Evolutionary conservation across 2,797 vertebrate species (phyloP), one percentile per base, ranked within the genome.

Genomic region (Mormyrops attenuatus): DNA sequence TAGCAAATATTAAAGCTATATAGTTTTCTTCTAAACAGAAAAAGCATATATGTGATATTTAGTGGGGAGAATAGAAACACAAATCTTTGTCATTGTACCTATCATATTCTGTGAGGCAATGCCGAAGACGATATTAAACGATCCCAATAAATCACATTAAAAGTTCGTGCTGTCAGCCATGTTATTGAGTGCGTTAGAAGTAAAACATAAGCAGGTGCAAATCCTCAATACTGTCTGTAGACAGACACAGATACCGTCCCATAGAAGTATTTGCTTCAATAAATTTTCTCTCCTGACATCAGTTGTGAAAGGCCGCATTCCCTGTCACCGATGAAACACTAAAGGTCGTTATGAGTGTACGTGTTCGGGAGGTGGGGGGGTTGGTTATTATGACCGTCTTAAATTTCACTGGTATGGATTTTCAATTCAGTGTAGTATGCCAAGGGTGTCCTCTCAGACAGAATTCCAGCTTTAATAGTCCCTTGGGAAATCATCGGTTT

Each of bases 401-500:
- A 86, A 86, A 86, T 86, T 86, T 86, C 50, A 50, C 85, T 53
- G 44, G 47, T 86, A 86, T 86, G 50, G 50, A 86, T 86, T 86
- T 86, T 86, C 85, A 86, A 30, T 86, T 86, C 50, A 0, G 5
- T 30, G 26, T 22, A 86, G 26, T 53, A 86, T 20, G 26, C 47
- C 50, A 20, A 86, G 85, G 85, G 85, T 86, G 85, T 86, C 85
- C 66, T 73, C 85, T 86, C 85, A 86, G 50, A 55, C 85, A 86
- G 84, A 50, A 86, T 86, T 53, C 85, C 26, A 52, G 49, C 17
- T 86, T 86, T 52, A 86, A 86, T 86, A 53, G 85, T 26, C 50
- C 85, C n/a, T 26, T 34, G 85, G 85, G 85, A 86, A 86, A 86
- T 86, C 85, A 86, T 86, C 47, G 55, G 84, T 49, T 86, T 53